Percentiles rank a stretch among this genome's conserved stretches.
phyloP scores from a whole-genome alignment of 2,113 vertebrate genomes.

The Scalopus aquaticus region DNA sequence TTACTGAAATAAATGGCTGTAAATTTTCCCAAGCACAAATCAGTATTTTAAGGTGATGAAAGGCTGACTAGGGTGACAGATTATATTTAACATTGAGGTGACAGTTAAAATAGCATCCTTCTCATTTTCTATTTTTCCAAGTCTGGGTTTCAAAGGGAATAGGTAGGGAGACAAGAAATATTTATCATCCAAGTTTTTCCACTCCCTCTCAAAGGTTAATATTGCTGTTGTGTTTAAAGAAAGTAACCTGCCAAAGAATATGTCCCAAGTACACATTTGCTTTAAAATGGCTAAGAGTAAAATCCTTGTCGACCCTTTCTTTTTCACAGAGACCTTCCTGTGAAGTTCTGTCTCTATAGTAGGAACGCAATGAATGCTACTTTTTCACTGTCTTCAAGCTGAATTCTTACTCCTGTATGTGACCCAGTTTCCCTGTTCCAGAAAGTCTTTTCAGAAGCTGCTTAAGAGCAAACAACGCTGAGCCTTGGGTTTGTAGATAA shows the following conservation, averaged over 20 bases:
- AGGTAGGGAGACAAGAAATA: background rate
- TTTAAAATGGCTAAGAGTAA: background rate
- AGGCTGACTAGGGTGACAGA: slow-evolving; percentile 36
- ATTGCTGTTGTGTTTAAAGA: background rate
- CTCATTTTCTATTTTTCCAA: slow-evolving; percentile 17
- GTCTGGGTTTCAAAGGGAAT: background rate
- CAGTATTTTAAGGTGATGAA: background rate
- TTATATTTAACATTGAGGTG: slow-evolving; percentile 32
- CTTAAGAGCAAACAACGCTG: background rate
- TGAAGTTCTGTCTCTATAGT: background rate
- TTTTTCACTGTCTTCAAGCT: background rate
- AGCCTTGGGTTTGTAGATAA: background rate
- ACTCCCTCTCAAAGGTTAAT: slow-evolving; percentile 11
- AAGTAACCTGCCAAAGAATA: background rate
- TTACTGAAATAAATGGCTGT: slow-evolving; percentile 7
- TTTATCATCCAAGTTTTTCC: slow-evolving; percentile 16
- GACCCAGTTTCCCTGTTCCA: background rate
- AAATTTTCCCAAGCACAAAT: background rate
- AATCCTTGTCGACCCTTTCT: background rate
- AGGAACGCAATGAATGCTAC: fast-evolving
- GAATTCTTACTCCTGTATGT: background rate
- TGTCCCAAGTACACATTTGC: background rate
- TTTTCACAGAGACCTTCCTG: fast-evolving
- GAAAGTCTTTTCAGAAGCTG: background rate
- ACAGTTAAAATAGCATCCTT: slow-evolving; percentile 32